Evolutionary conservation across 2,888 invertebrate genomes (phyloP), one percentile per base, ranked within the genome.

Genomic region (Euphydryas editha): DNA sequence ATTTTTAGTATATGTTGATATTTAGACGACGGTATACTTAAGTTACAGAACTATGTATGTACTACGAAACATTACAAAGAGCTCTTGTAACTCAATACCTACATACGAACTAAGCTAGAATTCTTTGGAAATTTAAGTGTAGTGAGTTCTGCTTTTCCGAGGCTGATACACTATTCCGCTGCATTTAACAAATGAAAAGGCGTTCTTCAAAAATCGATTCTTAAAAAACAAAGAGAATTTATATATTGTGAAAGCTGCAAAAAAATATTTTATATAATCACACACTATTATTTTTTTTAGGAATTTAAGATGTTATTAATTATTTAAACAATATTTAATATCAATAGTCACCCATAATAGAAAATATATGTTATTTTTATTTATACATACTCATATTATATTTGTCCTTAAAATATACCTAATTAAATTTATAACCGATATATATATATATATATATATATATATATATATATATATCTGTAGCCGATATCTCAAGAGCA

Each of bases 131-230:
- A 54, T n/a, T 54, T 64, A 59, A 51, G 63, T 51, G 63, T 64
- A 59, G 58, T n/a, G 39, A 39, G n/a, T 71, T 59, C 69, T 69
- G 71, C 70, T 71, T 76, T 72, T 71, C 13, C 15, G 64, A 72
- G 69, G 63, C 46, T 54, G 57, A 71, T 62, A 71, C 71, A 54
- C n/a, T 71, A 75, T 81, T 81, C 77, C 81, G 72, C 71, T 77
- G 78, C 81, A 81, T 82, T 81, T 75, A 78, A 75, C 79, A 73
- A 64, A 70, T 65, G 71, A 75, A 72, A 72, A 67, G 67, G 65
- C 44, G 57, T 57, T 47, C 66, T 65, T 62, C 36, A 17, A 59
- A 42, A 49, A 51, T 57, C 54, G 46, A 56, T 62, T 67, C 54
- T 68, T 60, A 44, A 37, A 60, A 59, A 61, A 57, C 64, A 66